Percentiles rank a stretch among this genome's conserved stretches.
phyloP scores from a whole-genome alignment of 2,888 invertebrate species.

The Drosophila siamana region DNA sequence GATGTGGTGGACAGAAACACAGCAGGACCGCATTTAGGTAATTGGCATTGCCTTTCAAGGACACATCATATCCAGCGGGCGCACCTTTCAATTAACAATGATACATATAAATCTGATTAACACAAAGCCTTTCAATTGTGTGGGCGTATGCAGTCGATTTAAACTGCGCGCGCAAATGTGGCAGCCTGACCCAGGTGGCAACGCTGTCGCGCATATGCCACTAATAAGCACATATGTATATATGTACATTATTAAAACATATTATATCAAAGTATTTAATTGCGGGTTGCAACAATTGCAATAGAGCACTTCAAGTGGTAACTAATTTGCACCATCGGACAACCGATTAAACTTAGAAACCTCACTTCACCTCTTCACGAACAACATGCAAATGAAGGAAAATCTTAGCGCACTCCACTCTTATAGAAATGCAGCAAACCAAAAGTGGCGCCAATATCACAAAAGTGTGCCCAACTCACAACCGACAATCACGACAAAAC shows the following conservation, averaged over 20 bases:
- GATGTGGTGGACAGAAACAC: constrained; percentile 33
- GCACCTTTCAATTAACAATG: constrained; percentile 35
- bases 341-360: too few species aligned
- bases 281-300: too few species aligned
- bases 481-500: neutral
- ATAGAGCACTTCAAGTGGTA: too few species aligned
- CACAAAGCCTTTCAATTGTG: neutral
- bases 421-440: too few species aligned
- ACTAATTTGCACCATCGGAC: too few species aligned
- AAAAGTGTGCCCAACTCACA: neutral
- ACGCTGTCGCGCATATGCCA: neutral
- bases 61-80: constrained; percentile 12
- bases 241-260: too few species aligned
- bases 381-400: too few species aligned
- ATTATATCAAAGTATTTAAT: too few species aligned
- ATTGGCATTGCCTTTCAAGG: constrained; percentile 33
- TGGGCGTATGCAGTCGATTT: constrained; percentile 14
- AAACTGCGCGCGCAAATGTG: neutral
- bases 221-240: too few species aligned
- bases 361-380: too few species aligned
- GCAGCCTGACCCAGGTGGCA: neutral
- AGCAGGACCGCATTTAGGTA: constrained; percentile 15
- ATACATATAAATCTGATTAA: constrained; percentile 29
- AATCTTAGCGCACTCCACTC: too few species aligned
- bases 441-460: neutral